Evolutionary conservation across 2,888 invertebrate species (phyloP).

Genomic region (Diploptera punctata): DNA sequence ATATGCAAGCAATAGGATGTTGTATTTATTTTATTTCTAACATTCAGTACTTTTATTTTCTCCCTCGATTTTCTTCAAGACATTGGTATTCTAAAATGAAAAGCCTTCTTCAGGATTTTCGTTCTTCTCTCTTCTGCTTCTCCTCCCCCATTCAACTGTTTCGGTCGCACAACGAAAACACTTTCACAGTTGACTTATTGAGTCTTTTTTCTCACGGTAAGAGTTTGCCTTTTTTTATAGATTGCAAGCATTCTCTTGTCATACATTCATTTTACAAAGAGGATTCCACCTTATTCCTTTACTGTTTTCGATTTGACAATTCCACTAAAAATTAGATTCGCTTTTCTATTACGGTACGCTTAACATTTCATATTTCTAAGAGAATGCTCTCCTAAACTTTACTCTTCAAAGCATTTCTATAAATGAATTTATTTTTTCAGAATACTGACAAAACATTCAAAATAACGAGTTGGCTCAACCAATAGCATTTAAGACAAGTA

Average conservation of each 20-base stretch:
- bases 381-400: no score
- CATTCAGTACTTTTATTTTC: background rate
- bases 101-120: background rate
- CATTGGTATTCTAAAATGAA: background rate
- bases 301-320: background rate
- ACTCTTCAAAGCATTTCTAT: no score
- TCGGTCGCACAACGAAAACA: background rate
- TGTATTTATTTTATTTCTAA: background rate
- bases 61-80: background rate
- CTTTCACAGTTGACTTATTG: background rate
- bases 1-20: no score
- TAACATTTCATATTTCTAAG: no score
- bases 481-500: no score
- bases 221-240: background rate
- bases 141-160: background rate
- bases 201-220: background rate
- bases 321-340: no score
- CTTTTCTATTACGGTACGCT: no score
- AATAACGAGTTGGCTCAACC: no score
- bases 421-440: no score
- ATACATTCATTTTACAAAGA: background rate
- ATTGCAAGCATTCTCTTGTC: background rate
- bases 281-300: background rate
- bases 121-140: background rate
- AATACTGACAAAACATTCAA: no score